Evolutionary conservation across 2,113 vertebrate species (phyloP).

Genomic region (Lates calcarifer): DNA sequence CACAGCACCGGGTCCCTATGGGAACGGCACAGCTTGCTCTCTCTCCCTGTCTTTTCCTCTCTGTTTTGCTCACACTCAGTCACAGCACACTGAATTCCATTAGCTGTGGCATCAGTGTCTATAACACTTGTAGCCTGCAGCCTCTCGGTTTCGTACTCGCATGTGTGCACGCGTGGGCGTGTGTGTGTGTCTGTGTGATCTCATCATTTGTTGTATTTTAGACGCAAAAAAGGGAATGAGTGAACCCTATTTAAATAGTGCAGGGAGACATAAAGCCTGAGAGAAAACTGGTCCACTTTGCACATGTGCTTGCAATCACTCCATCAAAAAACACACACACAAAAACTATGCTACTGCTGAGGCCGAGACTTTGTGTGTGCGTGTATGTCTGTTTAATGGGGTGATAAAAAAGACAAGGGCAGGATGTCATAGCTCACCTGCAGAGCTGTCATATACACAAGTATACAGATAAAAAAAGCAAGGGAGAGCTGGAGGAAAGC

Average conservation of each 20-base stretch:
- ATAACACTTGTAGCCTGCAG: conserved; percentile 66
- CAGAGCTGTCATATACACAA: conserved; percentile 49
- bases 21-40: conserved; percentile 42
- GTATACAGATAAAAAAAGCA: conserved; percentile 18
- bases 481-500: conserved; percentile 8
- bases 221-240: conserved; percentile 5
- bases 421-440: conserved; percentile 32
- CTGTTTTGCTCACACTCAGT: conserved; percentile 63
- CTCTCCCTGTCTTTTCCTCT: conserved; percentile 39
- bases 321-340: background rate
- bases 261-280: background rate
- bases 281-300: conserved; percentile 17
- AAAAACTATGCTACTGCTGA: no score
- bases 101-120: conserved; percentile 60
- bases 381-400: conserved; percentile 27
- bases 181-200: conserved; percentile 38
- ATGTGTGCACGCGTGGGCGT: conserved; percentile 8
- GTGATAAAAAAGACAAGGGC: conserved; percentile 40
- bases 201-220: conserved; percentile 53
- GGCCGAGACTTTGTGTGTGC: background rate
- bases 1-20: conserved; percentile 44
- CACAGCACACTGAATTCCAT: conserved; percentile 68
- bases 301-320: background rate
- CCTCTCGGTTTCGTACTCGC: conserved; percentile 8
- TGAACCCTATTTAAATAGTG: conserved; percentile 30